Evolutionary conservation across 2,113 vertebrate genomes (phyloP).

Genomic region (Sula dactylatra): DNA sequence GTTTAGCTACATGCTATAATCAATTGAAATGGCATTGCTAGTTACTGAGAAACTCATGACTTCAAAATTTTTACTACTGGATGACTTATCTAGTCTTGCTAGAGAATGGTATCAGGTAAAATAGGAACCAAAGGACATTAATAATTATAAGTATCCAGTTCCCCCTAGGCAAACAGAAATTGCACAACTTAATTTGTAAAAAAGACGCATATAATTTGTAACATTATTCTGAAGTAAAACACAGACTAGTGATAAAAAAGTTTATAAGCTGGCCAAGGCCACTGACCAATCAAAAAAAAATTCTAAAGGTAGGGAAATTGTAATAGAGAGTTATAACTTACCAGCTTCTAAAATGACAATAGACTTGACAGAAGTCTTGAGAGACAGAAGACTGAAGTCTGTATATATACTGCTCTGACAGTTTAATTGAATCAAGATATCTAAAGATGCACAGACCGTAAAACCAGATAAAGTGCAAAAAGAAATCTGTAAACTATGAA

Average conservation of each 20-base stretch:
- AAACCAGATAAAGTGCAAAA: background rate
- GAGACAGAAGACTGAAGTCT: background rate
- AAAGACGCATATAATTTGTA: background rate
- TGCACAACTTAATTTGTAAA: background rate
- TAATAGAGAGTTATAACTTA: background rate
- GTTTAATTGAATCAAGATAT: background rate
- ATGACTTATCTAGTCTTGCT: background rate
- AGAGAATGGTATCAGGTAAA: background rate
- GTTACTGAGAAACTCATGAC: background rate
- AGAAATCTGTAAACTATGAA: background rate
- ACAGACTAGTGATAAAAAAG: background rate
- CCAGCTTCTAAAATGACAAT: background rate
- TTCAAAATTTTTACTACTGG: background rate
- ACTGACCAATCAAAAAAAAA: background rate
- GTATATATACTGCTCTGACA: background rate
- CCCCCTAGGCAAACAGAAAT: background rate
- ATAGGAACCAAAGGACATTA: background rate
- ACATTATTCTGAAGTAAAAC: background rate
- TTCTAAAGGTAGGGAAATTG: background rate
- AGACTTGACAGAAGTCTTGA: background rate
- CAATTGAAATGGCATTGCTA: background rate
- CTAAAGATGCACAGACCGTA: background rate
- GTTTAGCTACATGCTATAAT: background rate
- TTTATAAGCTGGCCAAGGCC: background rate
- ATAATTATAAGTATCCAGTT: no score